Percentiles rank a stretch among this genome's conserved stretches.
These are phyloP conservation scores for Drosophila gunungcola DNA, from an alignment of 1,140 invertebrate genomes.

Conservation along the genomic window DNA sequence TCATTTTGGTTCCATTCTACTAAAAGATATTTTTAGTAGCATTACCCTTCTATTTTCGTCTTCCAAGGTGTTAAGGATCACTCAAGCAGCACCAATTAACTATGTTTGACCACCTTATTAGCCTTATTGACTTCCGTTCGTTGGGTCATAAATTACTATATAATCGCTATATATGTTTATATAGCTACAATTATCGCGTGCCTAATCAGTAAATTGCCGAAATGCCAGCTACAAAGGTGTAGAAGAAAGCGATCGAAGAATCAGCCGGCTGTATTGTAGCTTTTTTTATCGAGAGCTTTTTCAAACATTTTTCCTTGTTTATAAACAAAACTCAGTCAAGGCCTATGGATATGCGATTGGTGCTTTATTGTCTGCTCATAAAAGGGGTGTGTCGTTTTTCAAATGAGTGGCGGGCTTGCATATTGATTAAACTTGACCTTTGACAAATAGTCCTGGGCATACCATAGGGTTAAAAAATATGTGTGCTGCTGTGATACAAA, in stretches of 20 bases:
- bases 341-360: neutral
- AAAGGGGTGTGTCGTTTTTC: constrained; percentile 26
- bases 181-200: constrained; percentile 30
- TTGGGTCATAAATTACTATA: constrained; percentile 30
- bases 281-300: constrained; percentile 27
- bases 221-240: constrained; percentile 32
- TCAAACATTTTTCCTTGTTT: constrained; percentile 22
- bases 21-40: neutral
- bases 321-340: constrained; percentile 6
- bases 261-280: constrained; percentile 20
- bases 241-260: neutral
- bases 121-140: constrained; percentile 37
- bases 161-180: constrained; percentile 9
- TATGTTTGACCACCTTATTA: constrained; percentile 17
- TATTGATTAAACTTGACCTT: constrained; percentile 23
- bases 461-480: too few species aligned
- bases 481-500: too few species aligned
- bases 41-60: neutral
- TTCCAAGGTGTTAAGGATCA: constrained; percentile 10
- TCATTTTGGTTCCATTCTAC: neutral
- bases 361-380: neutral
- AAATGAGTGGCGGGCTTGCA: neutral
- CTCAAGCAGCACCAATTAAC: constrained; percentile 55
- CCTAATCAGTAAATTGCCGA: constrained; percentile 42
- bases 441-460: neutral